phyloP scores from a whole-genome alignment of 2,888 invertebrate genomes.

The Ormyrus pomaceus region DNA sequence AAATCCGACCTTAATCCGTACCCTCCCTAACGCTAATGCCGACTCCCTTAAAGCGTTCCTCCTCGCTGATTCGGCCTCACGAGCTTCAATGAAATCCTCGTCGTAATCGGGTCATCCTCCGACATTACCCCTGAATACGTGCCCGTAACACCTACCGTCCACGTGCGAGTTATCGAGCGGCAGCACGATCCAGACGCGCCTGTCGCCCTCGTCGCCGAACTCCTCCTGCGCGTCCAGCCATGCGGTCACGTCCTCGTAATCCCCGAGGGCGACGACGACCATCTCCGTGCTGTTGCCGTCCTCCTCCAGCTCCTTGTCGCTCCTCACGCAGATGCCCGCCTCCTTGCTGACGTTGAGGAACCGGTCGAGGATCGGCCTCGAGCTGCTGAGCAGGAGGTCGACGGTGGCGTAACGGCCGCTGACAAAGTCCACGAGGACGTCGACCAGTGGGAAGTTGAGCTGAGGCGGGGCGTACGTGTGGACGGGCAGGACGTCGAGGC shows the following conservation, averaged over 20 bases:
- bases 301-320: slow-evolving; percentile 50
- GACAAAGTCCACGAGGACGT: slow-evolving; percentile 66
- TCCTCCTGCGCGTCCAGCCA: slow-evolving; percentile 65
- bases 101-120: too few species aligned
- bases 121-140: too few species aligned
- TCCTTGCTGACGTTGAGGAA: slow-evolving; percentile 65
- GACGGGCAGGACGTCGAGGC: slow-evolving; percentile 67
- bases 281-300: slow-evolving; percentile 60
- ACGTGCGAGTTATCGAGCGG: slow-evolving; percentile 67
- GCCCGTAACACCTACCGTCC: slow-evolving; percentile 62
- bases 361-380: slow-evolving; percentile 58
- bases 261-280: slow-evolving; percentile 66
- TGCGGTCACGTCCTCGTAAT: slow-evolving; percentile 63
- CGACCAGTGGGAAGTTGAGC: slow-evolving; percentile 66
- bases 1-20: too few species aligned
- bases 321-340: slow-evolving; percentile 69
- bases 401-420: slow-evolving; percentile 65
- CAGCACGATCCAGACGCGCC: slow-evolving; percentile 67
- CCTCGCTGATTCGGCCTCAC: too few species aligned
- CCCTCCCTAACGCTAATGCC: too few species aligned
- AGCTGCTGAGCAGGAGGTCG: slow-evolving; percentile 65
- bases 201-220: slow-evolving; percentile 50
- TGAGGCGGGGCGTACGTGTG: slow-evolving; percentile 64
- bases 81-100: too few species aligned
- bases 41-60: too few species aligned